phyloP scores from a whole-genome alignment of 2,113 vertebrate genomes.

The Chelonoidis abingdonii region DNA sequence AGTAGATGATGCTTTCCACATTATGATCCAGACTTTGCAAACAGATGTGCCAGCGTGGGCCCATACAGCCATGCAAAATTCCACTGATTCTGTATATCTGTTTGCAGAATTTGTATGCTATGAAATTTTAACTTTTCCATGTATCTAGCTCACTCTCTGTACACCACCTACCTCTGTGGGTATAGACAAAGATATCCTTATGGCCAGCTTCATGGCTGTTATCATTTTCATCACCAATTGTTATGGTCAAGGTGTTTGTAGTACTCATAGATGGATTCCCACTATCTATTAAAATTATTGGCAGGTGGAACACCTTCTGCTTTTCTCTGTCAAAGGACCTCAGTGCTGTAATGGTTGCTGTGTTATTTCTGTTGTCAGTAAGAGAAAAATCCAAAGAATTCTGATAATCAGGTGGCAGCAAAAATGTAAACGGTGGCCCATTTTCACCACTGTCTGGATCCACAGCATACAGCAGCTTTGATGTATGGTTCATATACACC shows the following conservation, averaged over 20 bases:
- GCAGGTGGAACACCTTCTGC: slow-evolving; percentile 86
- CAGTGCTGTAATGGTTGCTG: slow-evolving; percentile 86
- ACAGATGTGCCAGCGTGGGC: neutral
- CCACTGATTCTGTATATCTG: neutral
- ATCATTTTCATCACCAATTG: slow-evolving; percentile 90
- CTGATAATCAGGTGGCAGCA: slow-evolving; percentile 78
- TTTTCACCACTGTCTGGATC: slow-evolving; percentile 86
- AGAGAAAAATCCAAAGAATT: slow-evolving; percentile 86
- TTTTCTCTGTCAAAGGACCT: slow-evolving; percentile 89
- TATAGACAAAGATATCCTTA: slow-evolving; percentile 87
- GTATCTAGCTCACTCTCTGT: neutral
- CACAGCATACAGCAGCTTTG: slow-evolving; percentile 81
- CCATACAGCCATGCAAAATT: neutral
- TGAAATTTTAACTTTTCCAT: neutral
- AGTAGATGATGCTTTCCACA: neutral
- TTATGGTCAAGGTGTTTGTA: slow-evolving; percentile 87
- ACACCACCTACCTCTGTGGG: slow-evolving; percentile 81
- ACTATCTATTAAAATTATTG: slow-evolving; percentile 87
- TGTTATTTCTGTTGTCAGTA: slow-evolving; percentile 88
- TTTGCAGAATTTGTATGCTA: neutral
- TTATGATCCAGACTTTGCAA: neutral
- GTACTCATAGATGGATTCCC: slow-evolving; percentile 86
- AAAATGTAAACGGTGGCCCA: slow-evolving; percentile 86
- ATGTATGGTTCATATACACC: slow-evolving; percentile 85
- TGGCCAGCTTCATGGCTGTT: slow-evolving; percentile 85